Base-by-base conservation (phyloP, 2,888 invertebrate species). In the Amiota minor region DNA sequence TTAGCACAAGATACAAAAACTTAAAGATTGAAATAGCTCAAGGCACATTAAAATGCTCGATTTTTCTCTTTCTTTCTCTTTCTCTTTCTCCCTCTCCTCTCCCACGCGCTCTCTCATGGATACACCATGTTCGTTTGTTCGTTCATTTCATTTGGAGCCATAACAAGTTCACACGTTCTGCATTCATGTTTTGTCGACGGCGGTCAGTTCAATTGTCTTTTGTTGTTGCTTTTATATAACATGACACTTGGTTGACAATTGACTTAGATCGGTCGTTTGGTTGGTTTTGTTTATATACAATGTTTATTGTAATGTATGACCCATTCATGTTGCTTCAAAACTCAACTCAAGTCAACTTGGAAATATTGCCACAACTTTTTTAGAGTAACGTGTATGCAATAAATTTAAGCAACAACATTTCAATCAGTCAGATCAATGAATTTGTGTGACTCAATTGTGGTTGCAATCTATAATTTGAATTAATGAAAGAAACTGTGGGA, bases 401-500 rank as follows among this genome's bases (percentile, higher is more conserved):
- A 59, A 59, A 59, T 50, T 50, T 50, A n/a, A 50, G 53, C 16
- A 59, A 59, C 18, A 16, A 59, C 56, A 59, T 59, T 59, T 59
- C 56, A 59, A 59, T 59, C 56, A 59, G 56, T 20, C 20, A 18
- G 20, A n/a, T 50, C n/a, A n/a, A n/a, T 50, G 14, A 50, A 50
- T n/a, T 59, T 18, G 62, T 35, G 12, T 62, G 62, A 62, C 62
- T 62, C 62, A 62, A 45, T 35, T 62, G 35, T 20, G 53, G 53
- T 53, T 53, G 53, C 53, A 12, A 35, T 35, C 35, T 35, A 35
- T 35, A 35, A 35, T 35, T 35, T 35, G 35, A 35, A 35, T 35
- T 35, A 35, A 35, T 35, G 35, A 35, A 35, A 35, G 35, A n/a
- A 18, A 59, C 18, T 59, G 56, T 59, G 56, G 56, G 56, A 59